These are phyloP conservation scores for Meliscaeva auricollis DNA, from an alignment of 2,888 invertebrate genomes.

Conservation along the genomic window DNA sequence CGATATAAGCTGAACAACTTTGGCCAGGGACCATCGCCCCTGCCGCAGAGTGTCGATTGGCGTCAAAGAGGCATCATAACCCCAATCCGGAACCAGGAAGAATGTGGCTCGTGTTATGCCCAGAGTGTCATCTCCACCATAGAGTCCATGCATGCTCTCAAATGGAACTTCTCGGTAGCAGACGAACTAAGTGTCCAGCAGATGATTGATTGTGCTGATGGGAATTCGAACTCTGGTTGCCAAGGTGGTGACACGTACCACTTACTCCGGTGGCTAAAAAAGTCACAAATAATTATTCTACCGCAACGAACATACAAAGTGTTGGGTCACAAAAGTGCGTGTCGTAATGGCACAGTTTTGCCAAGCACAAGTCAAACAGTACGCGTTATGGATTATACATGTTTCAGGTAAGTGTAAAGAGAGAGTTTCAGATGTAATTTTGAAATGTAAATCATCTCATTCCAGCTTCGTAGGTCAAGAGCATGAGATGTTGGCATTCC, in stretches of 20 bases:
- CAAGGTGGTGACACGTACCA: constrained; percentile 92
- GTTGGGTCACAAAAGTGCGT: constrained; percentile 18
- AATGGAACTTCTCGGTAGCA: constrained; percentile 90
- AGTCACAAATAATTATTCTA: constrained; percentile 86
- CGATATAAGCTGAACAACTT: constrained; percentile 18
- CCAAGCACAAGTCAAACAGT: constrained; percentile 34
- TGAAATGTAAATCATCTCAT: constrained; percentile 41
- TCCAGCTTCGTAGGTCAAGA: constrained; percentile 74
- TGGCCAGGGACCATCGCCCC: background rate
- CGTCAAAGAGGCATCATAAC: constrained; percentile 88
- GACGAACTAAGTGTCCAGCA: constrained; percentile 89
- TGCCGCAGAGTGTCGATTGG: constrained; percentile 84
- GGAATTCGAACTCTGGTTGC: constrained; percentile 90
- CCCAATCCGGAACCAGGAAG: constrained; percentile 88
- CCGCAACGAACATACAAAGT: constrained; percentile 89
- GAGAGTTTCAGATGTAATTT: background rate
- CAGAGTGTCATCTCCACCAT: constrained; percentile 91
- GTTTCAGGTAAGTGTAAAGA: constrained; percentile 64
- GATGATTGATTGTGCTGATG: constrained; percentile 91
- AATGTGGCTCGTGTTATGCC: constrained; percentile 95
- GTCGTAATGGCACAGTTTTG: background rate
- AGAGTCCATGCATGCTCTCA: constrained; percentile 91
- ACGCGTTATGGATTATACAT: constrained; percentile 60
- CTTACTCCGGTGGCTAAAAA: constrained; percentile 89
- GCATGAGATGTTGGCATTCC: constrained; percentile 77